Base-by-base conservation (phyloP, 2,888 invertebrate species). In the Amphimallon solstitiale region DNA sequence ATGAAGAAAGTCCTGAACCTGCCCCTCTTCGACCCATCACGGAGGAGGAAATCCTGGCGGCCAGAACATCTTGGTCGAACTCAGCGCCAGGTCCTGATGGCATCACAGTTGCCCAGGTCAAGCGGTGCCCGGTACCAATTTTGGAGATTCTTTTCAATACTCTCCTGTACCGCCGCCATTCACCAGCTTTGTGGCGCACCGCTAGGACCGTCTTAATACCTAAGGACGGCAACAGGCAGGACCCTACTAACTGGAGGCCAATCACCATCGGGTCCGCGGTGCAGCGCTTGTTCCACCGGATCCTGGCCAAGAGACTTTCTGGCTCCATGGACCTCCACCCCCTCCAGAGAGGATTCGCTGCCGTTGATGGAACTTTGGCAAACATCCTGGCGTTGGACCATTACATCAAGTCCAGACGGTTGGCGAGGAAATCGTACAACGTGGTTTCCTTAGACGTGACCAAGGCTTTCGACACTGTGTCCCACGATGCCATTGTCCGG, bases 391-490 rank as follows among this genome's bases (percentile, higher is more conserved):
- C 75, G 0, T 64, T 80, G 6, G 69, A 78, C 71, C 63, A 72
- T 68, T 69, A 76, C 70, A 68, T 78, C 70, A 2, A 70, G 63
- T 38, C 76, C 9, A 71, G 80, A 10, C 64, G 76, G 51, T 48
- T 0, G 29, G 29, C 2, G 12, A 17, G 52, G 2, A 35, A 51
- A 17, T 70, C 78, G 17, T 73, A 77, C 21, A 79, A 80, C 59
- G 60, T 81, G 4, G 78, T 75, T 1, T 75, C 79, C 34, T 72
- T 83, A 1, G 82, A 82, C 68, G 76, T 81, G 12, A 71, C 79
- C 10, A 83, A 81, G 71, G 82, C 81, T 1, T 82, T 80, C 68
- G 81, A 82, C 65, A 76, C 70, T 0, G 68, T 72, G 1, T 66
- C 69, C 0, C 71, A 70, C 29, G 40, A n/a, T n/a, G 60, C 70